Conservation (phyloP, 2,888 invertebrate genomes). For the Terebella lapidaria region DNA sequence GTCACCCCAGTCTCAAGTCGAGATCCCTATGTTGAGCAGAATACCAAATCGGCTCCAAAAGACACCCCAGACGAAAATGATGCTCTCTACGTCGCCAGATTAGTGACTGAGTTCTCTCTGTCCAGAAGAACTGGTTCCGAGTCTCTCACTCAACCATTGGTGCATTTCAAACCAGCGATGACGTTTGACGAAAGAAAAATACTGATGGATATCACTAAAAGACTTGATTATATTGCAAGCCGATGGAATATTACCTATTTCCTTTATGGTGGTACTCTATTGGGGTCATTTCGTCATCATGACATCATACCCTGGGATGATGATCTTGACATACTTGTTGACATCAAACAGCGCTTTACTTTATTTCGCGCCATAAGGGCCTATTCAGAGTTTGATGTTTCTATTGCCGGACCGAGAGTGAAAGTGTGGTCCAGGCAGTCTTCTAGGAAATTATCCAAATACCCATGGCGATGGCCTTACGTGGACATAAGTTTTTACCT, state of each 20-base stretch:
- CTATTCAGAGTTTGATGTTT: neutral
- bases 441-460: neutral
- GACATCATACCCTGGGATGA: conserved; percentile 4
- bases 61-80: no score
- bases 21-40: no score
- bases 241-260: neutral
- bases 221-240: no score
- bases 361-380: neutral
- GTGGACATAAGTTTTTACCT: conserved; percentile 26
- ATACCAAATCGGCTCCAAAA: no score
- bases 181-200: no score
- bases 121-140: no score
- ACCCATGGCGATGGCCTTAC: conserved; percentile 26
- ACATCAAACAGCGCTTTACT: neutral
- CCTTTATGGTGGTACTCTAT: conserved; percentile 1
- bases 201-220: no score
- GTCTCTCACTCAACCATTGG: no score
- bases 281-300: neutral
- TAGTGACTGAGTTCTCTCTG: no score
- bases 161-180: no score
- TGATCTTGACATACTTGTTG: neutral
- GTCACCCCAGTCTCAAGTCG: no score
- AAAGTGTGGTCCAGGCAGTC: neutral
- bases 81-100: no score
- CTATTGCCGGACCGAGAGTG: neutral